Percentiles rank a stretch among this genome's conserved stretches.
Conservation (phyloP, 2,888 invertebrate genomes). For the Caenorhabditis sp. region DNA sequence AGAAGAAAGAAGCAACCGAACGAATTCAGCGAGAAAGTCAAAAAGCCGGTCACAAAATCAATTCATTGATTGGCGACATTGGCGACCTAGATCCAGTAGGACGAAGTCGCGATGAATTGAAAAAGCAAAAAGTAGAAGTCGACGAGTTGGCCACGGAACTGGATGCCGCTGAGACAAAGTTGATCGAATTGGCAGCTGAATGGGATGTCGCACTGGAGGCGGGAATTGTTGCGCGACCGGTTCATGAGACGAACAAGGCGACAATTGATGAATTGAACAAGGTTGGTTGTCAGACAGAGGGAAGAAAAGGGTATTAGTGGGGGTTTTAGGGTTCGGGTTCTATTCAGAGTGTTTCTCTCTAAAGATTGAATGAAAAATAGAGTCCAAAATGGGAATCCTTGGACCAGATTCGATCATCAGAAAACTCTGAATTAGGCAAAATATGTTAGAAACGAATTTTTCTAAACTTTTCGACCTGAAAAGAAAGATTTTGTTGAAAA, state of each 20-base stretch:
- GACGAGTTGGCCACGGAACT: constrained; percentile 64
- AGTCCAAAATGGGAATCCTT: too few species aligned
- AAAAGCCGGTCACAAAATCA: constrained; percentile 20
- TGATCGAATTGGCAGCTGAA: constrained; percentile 25
- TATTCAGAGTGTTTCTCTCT: too few species aligned
- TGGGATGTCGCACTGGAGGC: constrained; percentile 37
- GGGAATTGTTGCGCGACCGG: constrained; percentile 33
- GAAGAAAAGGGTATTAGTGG: neutral
- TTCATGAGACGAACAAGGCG: constrained; percentile 38
- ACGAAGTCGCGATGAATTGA: constrained; percentile 71
- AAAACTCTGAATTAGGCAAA: too few species aligned
- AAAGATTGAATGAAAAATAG: too few species aligned
- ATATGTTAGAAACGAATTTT: too few species aligned
- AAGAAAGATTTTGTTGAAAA: too few species aligned
- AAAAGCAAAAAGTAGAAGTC: constrained; percentile 73
- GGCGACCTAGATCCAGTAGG: constrained; percentile 54
- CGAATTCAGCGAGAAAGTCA: constrained; percentile 21
- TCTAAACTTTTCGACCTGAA: too few species aligned
- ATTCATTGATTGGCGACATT: constrained; percentile 37
- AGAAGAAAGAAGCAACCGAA: constrained; percentile 39
- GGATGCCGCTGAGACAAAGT: constrained; percentile 29
- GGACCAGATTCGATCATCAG: too few species aligned
- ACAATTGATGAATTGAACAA: constrained; percentile 37
- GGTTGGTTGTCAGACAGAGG: constrained; percentile 20
- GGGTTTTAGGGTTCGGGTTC: neutral